Conservation (phyloP, 2,888 invertebrate genomes). For the Apoda limacodes region DNA sequence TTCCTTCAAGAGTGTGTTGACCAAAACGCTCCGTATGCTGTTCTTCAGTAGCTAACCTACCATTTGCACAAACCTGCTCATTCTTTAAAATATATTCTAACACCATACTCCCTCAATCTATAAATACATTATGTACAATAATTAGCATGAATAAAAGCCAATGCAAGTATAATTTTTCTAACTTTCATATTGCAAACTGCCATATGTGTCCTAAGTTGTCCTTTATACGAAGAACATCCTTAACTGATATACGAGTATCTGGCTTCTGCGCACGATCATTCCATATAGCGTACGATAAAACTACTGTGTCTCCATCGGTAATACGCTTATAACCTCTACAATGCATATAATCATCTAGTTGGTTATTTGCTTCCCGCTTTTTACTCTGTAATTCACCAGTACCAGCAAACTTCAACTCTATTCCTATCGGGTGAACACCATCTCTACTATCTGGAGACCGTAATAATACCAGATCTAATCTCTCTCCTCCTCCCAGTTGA, state of each 20-base stretch:
- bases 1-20: no score
- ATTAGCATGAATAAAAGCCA: no score
- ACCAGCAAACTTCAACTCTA: neutral
- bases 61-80: no score
- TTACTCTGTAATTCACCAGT: neutral
- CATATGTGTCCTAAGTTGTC: no score
- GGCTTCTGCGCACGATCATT: neutral
- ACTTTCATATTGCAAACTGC: no score
- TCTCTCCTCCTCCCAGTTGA: constrained; percentile 1
- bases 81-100: no score
- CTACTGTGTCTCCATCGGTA: constrained; percentile 1
- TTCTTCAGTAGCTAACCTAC: no score
- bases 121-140: no score
- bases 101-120: no score
- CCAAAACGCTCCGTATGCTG: no score
- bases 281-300: neutral
- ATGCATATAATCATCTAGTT: neutral
- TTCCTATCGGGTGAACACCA: neutral
- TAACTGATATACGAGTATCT: constrained; percentile 1
- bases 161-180: no score
- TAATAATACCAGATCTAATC: neutral
- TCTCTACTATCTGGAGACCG: neutral
- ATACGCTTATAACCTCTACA: neutral
- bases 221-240: no score
- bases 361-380: neutral